Conservation (phyloP, 2,113 vertebrate species). For the Saccopteryx leptura region DNA sequence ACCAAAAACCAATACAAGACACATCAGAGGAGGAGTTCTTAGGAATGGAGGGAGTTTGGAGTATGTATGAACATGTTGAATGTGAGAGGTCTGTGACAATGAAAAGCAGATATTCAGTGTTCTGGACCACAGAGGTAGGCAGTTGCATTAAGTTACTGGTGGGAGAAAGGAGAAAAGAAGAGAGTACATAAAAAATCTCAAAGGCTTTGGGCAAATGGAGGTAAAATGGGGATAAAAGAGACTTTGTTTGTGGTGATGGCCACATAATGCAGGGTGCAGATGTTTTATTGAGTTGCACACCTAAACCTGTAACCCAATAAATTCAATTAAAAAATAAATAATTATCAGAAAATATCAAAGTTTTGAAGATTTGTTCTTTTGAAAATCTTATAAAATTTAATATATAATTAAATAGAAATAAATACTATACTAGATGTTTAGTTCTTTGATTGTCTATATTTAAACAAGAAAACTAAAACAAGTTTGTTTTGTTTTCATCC, state of each 20-base stretch:
- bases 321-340: too few species aligned
- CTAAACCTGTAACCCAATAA: too few species aligned
- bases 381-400: not conserved
- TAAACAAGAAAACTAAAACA: slow-evolving; percentile 1
- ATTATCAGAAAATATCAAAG: too few species aligned
- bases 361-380: not conserved
- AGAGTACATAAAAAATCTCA: not conserved
- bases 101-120: not conserved
- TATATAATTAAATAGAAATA: not conserved
- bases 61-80: not conserved
- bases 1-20: not conserved
- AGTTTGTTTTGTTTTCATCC: slow-evolving; percentile 5
- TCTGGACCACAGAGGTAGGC: not conserved
- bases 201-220: not conserved
- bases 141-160: not conserved
- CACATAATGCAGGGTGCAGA: too few species aligned
- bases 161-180: not conserved
- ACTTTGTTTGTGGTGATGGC: too few species aligned
- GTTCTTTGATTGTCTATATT: not conserved
- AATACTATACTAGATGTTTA: not conserved
- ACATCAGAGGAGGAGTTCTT: not conserved
- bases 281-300: too few species aligned
- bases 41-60: not conserved
- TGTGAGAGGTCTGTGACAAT: not conserved
- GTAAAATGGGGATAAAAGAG: too few species aligned